Base-by-base conservation (phyloP, 2,888 invertebrate genomes). In the Cryptus viduatorius region DNA sequence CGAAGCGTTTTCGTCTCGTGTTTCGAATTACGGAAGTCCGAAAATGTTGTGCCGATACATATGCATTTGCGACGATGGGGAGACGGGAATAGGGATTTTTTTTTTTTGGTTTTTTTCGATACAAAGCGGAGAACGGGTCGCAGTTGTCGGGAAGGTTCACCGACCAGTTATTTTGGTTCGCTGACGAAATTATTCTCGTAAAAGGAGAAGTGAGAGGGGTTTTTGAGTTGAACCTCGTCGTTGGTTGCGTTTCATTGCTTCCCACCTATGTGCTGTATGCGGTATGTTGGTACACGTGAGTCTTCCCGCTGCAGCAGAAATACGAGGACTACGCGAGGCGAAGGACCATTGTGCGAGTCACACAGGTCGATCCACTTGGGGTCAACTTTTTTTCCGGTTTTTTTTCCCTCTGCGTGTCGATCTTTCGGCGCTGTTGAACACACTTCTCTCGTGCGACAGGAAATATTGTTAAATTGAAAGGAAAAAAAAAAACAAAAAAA, bases 331-430 rank as follows among this genome's bases (percentile, higher is more conserved):
- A 29, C 5, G 37, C 37, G 5, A 37, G 37, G 24, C 29, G 29
- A 61, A 53, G 44, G 48, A 24, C 50, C n/a, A 44, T 44, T 42
- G 16, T 16, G 10, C 48, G n/a, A n/a, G 65, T 53, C 48, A 71
- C 48, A 79, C 50, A 44, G 71, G 53, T 71, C 71, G 64, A 53
- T 64, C 64, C 48, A 42, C 48, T 64, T 42, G 16, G 79, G 64
- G 65, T 65, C 64, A 72, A 46, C 59, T 64, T 14, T 42, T 37
- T 8, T 12, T n/a, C 4, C 50, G 3, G 1, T 50, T 12, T 42
- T 69, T 7, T 69, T 37, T 12, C 24, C n/a, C 56, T 12, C 56
- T 53, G 5, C 19, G 8, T 16, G 7, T 10, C 16, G 16, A 12
- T 46, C 73, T 1, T 12, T 29, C 14, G 24, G 42, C 24, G 69